These are phyloP conservation scores for Pelobates fuscus DNA, from an alignment of 2,113 vertebrate species.

Conservation along the genomic window DNA sequence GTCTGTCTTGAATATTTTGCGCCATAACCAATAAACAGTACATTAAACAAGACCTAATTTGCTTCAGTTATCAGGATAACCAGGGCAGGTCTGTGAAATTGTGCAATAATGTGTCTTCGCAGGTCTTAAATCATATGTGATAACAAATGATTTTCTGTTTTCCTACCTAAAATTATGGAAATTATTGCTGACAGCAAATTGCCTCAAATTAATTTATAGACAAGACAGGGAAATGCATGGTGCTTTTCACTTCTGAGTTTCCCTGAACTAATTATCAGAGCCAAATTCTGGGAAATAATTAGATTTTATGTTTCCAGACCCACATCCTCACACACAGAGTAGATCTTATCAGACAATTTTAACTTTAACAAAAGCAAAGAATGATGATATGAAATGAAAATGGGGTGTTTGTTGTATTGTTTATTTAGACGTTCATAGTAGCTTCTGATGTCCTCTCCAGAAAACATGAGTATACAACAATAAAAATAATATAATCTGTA, in stretches of 20 bases:
- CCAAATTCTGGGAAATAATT: constrained; percentile 68
- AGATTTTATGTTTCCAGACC: constrained; percentile 65
- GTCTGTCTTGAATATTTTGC: constrained; percentile 61
- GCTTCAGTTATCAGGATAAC: not conserved
- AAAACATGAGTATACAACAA: no score
- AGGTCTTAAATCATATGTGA: constrained; percentile 72
- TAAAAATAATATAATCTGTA: no score
- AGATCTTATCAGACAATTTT: constrained; percentile 43
- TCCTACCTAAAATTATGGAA: constrained; percentile 73
- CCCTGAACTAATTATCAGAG: constrained; percentile 73
- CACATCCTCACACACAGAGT: constrained; percentile 49
- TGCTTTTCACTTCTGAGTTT: constrained; percentile 74
- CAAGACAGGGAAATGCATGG: constrained; percentile 73
- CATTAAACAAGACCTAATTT: constrained; percentile 23
- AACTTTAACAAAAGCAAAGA: constrained; percentile 20
- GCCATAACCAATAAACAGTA: constrained; percentile 50
- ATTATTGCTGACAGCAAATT: constrained; percentile 79
- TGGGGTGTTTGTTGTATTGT: constrained; percentile 10
- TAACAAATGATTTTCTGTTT: constrained; percentile 67
- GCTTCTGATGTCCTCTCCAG: no score
- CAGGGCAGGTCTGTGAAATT: constrained; percentile 57
- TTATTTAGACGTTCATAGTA: not conserved
- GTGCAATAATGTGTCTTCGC: constrained; percentile 65
- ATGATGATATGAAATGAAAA: constrained; percentile 1
- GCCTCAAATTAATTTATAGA: constrained; percentile 78